Evolutionary conservation across 1,140 invertebrate species (phyloP), one percentile per base, ranked within the genome.

Genomic region (Drosophila pandora): DNA sequence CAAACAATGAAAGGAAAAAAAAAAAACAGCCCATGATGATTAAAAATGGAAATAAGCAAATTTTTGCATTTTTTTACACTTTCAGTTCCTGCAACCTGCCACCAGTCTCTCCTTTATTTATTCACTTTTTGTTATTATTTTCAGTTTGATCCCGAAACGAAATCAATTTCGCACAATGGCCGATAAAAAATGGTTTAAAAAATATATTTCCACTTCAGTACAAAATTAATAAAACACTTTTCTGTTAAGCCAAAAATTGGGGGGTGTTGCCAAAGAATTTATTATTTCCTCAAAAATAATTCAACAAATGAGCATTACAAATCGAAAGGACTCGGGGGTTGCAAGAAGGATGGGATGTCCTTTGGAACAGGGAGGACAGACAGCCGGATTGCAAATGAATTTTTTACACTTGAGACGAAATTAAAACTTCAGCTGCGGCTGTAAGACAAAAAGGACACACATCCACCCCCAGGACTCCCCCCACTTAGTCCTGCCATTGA

Each of bases 321-420:
- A 61, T 75, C 55, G 13, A 21, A 50, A 4, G 23, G 17, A 17
- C 21, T 9, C 71, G 52, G 32, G 47, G 56, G 63, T 17, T 41
- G 41, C 2, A 17, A 39, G 12, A 13, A 6, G 41, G 45, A 17
- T 17, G 17, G 17, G 17, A 17, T 17, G 17, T 17, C 17, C 17
- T 17, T 17, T 17, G 17, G 37, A 22, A 43, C 21, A 43, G 39
- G 55, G 34, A 58, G 57, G 65, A 69, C 53, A 37, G 45, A 39
- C 41, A 52, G 68, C 54, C 56, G 57, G 48, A 65, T 63, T 80
- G 58, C 63, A 85, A 81, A 81, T 87, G 69, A 76, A 81, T 87
- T 87, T 85, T 87, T 73, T 75, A 87, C 82, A 85, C 82, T 85
- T 87, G 82, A 87, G 75, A 88, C 82, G 39, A 74, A 79, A 74